Percentiles rank a stretch among this genome's conserved stretches.
These are phyloP conservation scores for Drosophila leontia DNA, from an alignment of 1,140 invertebrate species.

Conservation along the genomic window DNA sequence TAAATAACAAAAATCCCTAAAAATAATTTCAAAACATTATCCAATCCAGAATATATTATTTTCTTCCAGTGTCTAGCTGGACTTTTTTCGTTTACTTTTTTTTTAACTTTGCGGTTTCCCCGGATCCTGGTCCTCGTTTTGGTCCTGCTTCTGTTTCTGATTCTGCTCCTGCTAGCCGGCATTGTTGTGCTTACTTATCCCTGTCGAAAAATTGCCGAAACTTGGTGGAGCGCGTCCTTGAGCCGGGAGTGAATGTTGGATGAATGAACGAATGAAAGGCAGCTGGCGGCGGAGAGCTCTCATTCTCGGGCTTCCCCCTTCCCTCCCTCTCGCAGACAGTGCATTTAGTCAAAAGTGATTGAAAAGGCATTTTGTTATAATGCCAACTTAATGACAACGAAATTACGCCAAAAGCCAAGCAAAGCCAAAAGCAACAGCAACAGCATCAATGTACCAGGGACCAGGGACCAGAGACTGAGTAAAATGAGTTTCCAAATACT, in stretches of 20 bases:
- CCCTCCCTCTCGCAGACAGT: conserved; percentile 36
- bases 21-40: not conserved
- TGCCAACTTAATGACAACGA: conserved; percentile 83
- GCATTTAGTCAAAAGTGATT: conserved; percentile 84
- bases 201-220: conserved; percentile 75
- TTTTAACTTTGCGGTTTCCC: conserved; percentile 60
- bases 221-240: conserved; percentile 63
- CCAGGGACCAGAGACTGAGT: conserved; percentile 10
- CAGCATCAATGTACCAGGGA: not conserved
- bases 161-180: conserved; percentile 26
- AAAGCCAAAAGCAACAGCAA: conserved; percentile 32
- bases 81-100: conserved; percentile 33
- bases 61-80: conserved; percentile 8
- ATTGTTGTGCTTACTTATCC: conserved; percentile 81
- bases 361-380: conserved; percentile 84
- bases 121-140: conserved; percentile 26
- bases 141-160: conserved; percentile 17
- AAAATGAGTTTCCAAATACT: conserved; percentile 62
- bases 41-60: not conserved
- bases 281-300: conserved; percentile 19
- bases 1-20: no score
- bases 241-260: conserved; percentile 5
- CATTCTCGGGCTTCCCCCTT: not conserved
- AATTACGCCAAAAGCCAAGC: conserved; percentile 79
- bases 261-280: conserved; percentile 19